phyloP scores from a whole-genome alignment of 2,113 vertebrate genomes.

The Vulpes lagopus region DNA sequence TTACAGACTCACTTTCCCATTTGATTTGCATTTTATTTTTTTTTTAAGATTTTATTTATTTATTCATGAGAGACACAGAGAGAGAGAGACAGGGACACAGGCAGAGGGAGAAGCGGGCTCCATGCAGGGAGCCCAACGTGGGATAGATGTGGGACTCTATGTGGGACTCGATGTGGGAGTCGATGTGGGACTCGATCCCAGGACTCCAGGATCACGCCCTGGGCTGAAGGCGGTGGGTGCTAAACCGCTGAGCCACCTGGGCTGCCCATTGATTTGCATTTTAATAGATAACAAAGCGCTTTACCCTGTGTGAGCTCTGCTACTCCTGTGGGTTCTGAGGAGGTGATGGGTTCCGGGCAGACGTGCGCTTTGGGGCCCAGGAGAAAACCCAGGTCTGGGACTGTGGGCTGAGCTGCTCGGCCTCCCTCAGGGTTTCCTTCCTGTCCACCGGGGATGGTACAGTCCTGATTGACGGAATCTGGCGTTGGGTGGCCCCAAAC shows the following conservation, averaged over 20 bases:
- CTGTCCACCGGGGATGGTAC: background rate
- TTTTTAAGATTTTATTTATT: too few relatives aligned
- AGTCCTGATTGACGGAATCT: background rate
- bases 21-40: background rate
- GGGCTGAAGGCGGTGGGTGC: too few relatives aligned
- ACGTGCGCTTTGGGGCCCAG: background rate
- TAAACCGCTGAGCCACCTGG: too few relatives aligned
- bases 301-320: background rate
- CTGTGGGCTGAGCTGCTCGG: background rate
- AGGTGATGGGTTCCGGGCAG: background rate
- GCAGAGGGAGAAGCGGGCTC: too few relatives aligned
- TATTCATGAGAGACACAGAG: too few relatives aligned
- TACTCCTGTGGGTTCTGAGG: background rate
- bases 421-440: background rate
- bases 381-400: background rate
- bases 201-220: too few relatives aligned
- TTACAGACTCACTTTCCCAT: background rate
- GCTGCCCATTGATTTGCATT: background rate
- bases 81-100: too few relatives aligned
- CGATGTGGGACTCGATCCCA: too few relatives aligned
- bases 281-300: background rate
- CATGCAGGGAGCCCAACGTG: too few relatives aligned
- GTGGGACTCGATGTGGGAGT: too few relatives aligned
- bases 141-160: too few relatives aligned
- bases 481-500: background rate